Evolutionary conservation across 2,797 vertebrate species (phyloP).

Genomic region (Thunnus albacares): DNA sequence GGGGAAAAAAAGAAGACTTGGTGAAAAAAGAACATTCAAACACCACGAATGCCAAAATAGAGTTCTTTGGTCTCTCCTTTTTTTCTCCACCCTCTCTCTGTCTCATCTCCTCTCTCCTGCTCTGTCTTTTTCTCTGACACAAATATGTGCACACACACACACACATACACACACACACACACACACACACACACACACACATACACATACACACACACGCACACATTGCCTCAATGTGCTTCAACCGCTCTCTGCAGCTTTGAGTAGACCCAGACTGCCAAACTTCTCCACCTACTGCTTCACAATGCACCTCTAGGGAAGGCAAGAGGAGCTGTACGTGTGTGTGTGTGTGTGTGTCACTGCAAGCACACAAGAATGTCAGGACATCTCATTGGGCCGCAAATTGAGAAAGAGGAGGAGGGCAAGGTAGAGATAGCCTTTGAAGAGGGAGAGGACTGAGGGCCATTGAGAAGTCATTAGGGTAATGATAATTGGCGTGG

Average conservation of each 20-base stretch:
- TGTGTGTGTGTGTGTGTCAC: conserved; percentile 34
- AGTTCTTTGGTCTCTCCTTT: conserved; percentile 69
- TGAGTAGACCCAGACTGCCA: conserved; percentile 39
- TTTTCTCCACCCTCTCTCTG: conserved; percentile 40
- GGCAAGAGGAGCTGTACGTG: conserved; percentile 19
- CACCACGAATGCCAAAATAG: conserved; percentile 77
- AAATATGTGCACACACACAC: conserved; percentile 32
- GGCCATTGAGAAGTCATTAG: conserved; percentile 85
- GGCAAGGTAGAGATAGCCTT: conserved; percentile 77
- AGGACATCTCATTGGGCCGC: conserved; percentile 77
- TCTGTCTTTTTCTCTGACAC: conserved; percentile 28
- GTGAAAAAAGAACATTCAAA: conserved; percentile 72
- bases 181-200: conserved; percentile 31
- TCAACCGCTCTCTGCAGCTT: conserved; percentile 53
- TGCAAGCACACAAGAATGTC: conserved; percentile 58
- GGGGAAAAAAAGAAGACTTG: conserved; percentile 44
- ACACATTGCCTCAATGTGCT: conserved; percentile 37
- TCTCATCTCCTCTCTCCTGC: conserved; percentile 24
- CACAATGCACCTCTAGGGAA: conserved; percentile 39
- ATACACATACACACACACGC: conserved; percentile 31
- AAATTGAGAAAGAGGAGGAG: conserved; percentile 75
- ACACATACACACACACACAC: conserved; percentile 5
- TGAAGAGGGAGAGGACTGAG: conserved; percentile 77
- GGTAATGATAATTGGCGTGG: conserved; percentile 83
- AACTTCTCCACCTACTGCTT: conserved; percentile 60